Conservation (phyloP, 2,888 invertebrate species). For the Cephus sareptanus region DNA sequence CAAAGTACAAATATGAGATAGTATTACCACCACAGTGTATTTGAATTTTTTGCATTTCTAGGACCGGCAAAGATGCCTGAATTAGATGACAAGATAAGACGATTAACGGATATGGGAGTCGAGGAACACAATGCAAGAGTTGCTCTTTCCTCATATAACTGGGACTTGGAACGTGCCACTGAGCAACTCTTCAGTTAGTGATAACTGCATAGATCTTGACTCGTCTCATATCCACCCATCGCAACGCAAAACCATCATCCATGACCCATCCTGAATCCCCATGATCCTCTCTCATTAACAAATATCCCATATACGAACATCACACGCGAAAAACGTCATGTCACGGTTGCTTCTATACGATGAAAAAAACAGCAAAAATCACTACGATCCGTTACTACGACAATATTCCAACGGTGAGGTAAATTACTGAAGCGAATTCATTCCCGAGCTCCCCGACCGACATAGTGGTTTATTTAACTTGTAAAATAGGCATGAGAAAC, state of each 20-base stretch:
- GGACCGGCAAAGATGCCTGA: constrained; percentile 82
- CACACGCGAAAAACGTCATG: background rate
- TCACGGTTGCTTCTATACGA: background rate
- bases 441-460: constrained; percentile 31
- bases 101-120: constrained; percentile 94
- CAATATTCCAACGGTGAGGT: constrained; percentile 41
- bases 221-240: constrained; percentile 29
- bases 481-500: constrained; percentile 48
- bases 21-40: background rate
- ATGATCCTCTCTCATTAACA: constrained; percentile 37
- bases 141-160: constrained; percentile 91
- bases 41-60: constrained; percentile 53
- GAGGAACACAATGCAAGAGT: constrained; percentile 89
- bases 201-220: constrained; percentile 42
- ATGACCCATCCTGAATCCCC: constrained; percentile 42
- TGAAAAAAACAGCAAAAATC: constrained; percentile 28
- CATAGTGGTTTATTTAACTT: constrained; percentile 51
- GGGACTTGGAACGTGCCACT: constrained; percentile 93
- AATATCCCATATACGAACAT: constrained; percentile 17
- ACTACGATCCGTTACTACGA: constrained; percentile 34
- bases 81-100: constrained; percentile 87
- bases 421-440: constrained; percentile 29
- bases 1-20: background rate
- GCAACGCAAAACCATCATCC: constrained; percentile 33
- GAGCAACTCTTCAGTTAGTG: constrained; percentile 87